Evolutionary conservation across 2,113 vertebrate genomes (phyloP).

Genomic region (Rostratula benghalensis): DNA sequence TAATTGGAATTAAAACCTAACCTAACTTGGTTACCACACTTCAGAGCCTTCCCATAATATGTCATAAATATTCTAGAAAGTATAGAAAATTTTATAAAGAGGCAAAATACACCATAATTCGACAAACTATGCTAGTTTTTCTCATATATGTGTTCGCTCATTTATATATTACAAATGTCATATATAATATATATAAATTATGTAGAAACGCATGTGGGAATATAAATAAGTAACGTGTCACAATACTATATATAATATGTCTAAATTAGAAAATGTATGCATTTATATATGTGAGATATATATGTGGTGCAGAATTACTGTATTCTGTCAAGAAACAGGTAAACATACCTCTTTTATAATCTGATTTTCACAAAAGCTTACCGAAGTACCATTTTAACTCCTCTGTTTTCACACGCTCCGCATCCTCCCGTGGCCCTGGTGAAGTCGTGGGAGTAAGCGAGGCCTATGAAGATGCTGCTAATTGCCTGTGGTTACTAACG

Average conservation of each 20-base stretch:
- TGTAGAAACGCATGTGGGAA: not conserved
- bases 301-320: not conserved
- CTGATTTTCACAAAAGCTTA: not conserved
- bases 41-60: not conserved
- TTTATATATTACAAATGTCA: not conserved
- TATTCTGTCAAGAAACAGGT: not conserved
- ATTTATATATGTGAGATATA: not conserved
- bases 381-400: not conserved
- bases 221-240: not conserved
- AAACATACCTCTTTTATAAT: not conserved
- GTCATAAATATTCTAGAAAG: not conserved
- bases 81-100: not conserved
- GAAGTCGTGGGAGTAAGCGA: constrained; percentile 95
- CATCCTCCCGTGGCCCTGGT: constrained; percentile 14
- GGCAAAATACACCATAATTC: not conserved
- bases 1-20: not conserved
- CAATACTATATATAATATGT: not conserved
- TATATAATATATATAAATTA: not conserved
- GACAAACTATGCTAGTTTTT: not conserved
- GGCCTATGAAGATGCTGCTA: constrained; percentile 97
- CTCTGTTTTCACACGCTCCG: constrained; percentile 10
- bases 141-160: not conserved
- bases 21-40: not conserved
- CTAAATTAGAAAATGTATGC: not conserved
- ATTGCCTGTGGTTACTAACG: constrained; percentile 95